Base-by-base conservation (phyloP, 2,797 vertebrate genomes). In the Lateolabrax maculatus region DNA sequence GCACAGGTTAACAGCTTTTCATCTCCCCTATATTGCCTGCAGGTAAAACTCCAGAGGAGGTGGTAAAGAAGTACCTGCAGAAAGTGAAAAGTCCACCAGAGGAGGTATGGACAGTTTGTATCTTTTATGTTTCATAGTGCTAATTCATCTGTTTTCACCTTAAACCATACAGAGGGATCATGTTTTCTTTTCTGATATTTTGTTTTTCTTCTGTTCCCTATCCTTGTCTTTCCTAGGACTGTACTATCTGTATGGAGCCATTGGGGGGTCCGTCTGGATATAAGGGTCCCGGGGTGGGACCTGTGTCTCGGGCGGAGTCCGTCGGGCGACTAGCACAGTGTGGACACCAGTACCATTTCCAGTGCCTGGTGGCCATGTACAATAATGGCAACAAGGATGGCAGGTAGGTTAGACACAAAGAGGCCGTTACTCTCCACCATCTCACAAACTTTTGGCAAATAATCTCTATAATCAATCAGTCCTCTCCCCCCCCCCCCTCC, bases 291-390 rank as follows among this genome's bases (percentile, higher is more conserved):
- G 93, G 90, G 0, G 90, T 93, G 90, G 96, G 94, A 34, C 86
- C 90, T 2, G 87, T 93, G 37, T 96, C 94, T 0, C 93, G 91
- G 0, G 62, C 96, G 10, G 97, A 97, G 88, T 96, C 96, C 1
- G 97, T 98, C 60, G 97, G 97, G 6, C 96, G 95, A 68, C 94
- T 98, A 64, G 93, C 95, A 48, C 94, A 96, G 73, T 99, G 97
- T 0, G 94, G 97, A 67, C 97, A 99, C 68, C 90, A 96, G 91
- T 98, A 98, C 92, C 98, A 99, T 79, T 92, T 97, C 71, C 97
- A 97, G 92, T 98, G 97, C 87, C 91, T 98, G 82, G 96, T 98
- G n/a, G 97, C 97, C 75, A 98, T 98, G 97, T 99, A 98, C 89
- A 97, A 97, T 87, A 98, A 97, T 0, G 97, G 98, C 81, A 98